Percentiles rank a stretch among this genome's conserved stretches.
These are phyloP conservation scores for Channa argus DNA, from an alignment of 2,113 vertebrate species.

Conservation along the genomic window DNA sequence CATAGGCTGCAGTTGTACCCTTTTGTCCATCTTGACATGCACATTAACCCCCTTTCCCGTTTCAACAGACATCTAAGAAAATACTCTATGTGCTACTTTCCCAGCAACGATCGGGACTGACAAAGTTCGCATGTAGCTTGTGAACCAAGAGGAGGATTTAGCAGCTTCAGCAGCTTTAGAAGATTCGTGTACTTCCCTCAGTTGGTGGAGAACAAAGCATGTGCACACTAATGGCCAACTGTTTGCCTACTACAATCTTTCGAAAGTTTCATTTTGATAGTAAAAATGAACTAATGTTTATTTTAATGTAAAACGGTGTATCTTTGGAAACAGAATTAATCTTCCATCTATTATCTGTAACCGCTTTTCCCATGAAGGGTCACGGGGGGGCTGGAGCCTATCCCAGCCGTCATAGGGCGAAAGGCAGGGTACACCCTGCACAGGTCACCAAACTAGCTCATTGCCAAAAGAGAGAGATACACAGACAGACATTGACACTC, in stretches of 20 bases:
- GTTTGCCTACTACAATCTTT: neutral
- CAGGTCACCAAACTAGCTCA: too few species aligned
- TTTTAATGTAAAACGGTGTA: neutral
- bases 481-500: too few species aligned
- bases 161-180: neutral
- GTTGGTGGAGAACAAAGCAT: slow-evolving; percentile 6
- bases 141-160: slow-evolving; percentile 4
- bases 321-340: neutral
- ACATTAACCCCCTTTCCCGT: neutral
- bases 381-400: too few species aligned
- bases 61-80: neutral
- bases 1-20: neutral
- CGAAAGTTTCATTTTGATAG: neutral
- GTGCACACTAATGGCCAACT: too few species aligned
- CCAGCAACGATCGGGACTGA: slow-evolving; percentile 1
- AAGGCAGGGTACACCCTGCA: too few species aligned
- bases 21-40: neutral
- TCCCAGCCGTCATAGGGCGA: too few species aligned
- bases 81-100: neutral
- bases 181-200: slow-evolving; percentile 7
- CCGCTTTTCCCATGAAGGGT: too few species aligned
- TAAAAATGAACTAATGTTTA: neutral
- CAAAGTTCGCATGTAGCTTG: neutral
- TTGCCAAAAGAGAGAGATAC: too few species aligned
- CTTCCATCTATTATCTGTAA: too few species aligned